A percentile compares a stretch with the other conserved stretches of the same genome.
Conservation (phyloP, 92 coral and sea anemone species). For the Muricea muricata region DNA sequence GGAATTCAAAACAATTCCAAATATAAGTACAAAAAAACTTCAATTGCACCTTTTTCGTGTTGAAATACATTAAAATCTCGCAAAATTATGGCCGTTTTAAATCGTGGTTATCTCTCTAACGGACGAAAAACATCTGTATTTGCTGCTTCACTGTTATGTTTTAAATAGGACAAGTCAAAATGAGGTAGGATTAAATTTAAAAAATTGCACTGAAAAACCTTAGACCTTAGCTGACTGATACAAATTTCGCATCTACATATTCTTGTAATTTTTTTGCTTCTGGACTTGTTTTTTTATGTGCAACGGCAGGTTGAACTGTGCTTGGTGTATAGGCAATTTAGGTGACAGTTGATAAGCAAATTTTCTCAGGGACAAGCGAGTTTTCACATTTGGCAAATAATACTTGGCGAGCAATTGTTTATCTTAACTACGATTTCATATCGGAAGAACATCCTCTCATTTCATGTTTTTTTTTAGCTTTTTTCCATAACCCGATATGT, state of each 20-base stretch:
- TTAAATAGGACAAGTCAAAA: conserved; percentile 1
- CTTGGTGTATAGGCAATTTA: no score
- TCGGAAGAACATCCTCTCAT: no score
- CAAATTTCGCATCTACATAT: not conserved
- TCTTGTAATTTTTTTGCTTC: not conserved
- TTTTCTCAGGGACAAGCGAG: no score
- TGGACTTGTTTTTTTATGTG: not conserved
- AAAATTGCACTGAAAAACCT: not conserved
- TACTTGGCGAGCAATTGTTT: no score
- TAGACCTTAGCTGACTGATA: not conserved
- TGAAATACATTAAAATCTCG: conserved; percentile 1
- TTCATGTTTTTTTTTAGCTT: no score
- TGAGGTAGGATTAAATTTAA: not conserved
- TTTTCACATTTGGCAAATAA: no score
- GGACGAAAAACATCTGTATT: not conserved
- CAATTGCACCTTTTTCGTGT: not conserved
- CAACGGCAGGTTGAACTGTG: not conserved
- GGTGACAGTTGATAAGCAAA: no score
- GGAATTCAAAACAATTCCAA: not conserved
- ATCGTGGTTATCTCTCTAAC: not conserved
- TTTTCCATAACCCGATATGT: no score
- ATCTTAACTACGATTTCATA: no score
- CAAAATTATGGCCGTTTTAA: conserved; percentile 2
- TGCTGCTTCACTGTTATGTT: not conserved
- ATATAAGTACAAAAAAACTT: not conserved